Evolutionary conservation across 2,113 vertebrate genomes (phyloP), one percentile per base, ranked within the genome.

Genomic region (Otus sunia): DNA sequence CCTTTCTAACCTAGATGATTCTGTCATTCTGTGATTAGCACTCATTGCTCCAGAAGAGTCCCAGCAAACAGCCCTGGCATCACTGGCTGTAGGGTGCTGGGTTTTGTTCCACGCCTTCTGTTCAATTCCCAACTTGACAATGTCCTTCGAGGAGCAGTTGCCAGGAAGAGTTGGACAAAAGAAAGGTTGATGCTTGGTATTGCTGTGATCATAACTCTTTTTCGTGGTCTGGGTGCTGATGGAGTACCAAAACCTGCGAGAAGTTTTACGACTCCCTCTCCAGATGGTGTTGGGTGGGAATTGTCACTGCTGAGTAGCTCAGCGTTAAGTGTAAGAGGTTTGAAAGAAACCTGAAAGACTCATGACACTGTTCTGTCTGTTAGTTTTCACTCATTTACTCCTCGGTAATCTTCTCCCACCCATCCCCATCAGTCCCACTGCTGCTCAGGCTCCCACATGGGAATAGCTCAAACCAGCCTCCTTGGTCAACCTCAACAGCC

Each of bases 291-390:
- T 75, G 77, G 64, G 47, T 89, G 84, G 76, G 89, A 84, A 71
- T 36, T 78, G 60, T 55, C 87, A 37, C 72, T 58, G 71, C 75
- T 34, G 68, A 81, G 79, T 11, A 39, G 12, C 45, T 62, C 59
- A 25, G 41, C 1, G 19, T 7, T 43, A 47, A 30, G 43, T 30
- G 55, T 9, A 10, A 91, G 64, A 78, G 34, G 52, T 12, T 69
- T 76, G 91, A 43, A 88, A 77, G 79, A 64, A 88, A 93, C 43
- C 67, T 63, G 56, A 81, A 55, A 47, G 78, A 59, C 52, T 86
- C 30, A 6, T 6, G 26, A 34, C 22, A 21, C 68, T 56, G 79
- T 73, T 84, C 60, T 59, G 14, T 43, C 69, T 72, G 63, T 50
- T 60, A 27, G 69, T 92, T 85, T 74, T 82, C 59, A 59, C 50